Conservation (phyloP, 2,113 vertebrate genomes). For the Cinclus cinclus region DNA sequence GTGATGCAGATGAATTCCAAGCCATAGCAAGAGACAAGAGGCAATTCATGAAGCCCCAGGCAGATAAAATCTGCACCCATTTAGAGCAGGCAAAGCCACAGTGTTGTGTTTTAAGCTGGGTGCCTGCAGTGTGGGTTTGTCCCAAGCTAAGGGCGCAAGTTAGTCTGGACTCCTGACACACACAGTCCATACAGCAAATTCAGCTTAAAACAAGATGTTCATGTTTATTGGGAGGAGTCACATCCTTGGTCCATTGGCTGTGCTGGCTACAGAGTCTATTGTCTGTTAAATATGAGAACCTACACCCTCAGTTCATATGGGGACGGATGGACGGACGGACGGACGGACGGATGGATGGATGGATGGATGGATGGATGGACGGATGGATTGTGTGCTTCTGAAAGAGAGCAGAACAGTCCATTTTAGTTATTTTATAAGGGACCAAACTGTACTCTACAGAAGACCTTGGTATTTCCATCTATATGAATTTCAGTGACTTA, state of each 20-base stretch:
- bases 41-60: neutral
- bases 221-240: neutral
- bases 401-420: neutral
- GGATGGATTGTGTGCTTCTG: neutral
- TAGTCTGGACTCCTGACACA: neutral
- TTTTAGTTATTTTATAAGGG: neutral
- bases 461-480: neutral
- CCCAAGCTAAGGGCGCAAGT: accelerated
- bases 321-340: neutral
- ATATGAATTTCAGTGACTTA: neutral
- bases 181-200: neutral
- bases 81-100: neutral
- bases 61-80: neutral
- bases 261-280: neutral
- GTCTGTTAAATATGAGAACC: neutral
- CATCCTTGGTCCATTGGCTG: neutral
- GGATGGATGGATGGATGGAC: neutral
- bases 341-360: neutral
- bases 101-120: neutral
- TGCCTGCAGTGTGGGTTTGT: neutral
- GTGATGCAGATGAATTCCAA: neutral
- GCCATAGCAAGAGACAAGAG: neutral
- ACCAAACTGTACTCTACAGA: neutral
- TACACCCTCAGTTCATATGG: neutral
- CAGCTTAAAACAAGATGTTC: neutral